Evolutionary conservation across 1,140 invertebrate genomes (phyloP).

Genomic region (Scaptomyza graminum): DNA sequence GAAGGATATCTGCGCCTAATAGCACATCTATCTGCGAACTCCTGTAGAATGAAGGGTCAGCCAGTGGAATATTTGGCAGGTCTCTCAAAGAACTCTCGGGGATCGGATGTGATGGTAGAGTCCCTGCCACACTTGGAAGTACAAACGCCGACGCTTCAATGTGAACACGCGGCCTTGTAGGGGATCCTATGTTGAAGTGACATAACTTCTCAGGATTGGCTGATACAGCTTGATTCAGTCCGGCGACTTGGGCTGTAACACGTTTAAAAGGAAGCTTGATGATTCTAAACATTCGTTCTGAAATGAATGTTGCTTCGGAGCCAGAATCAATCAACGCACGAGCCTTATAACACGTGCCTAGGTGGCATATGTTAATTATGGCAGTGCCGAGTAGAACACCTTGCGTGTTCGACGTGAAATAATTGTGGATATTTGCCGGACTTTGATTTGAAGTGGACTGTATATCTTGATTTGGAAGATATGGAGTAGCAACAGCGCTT

Average conservation of each 20-base stretch:
- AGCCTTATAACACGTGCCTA: not conserved
- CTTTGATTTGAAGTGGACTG: not conserved
- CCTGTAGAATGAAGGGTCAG: no score
- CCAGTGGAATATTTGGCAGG: no score
- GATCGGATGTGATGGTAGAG: no score
- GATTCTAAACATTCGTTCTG: not conserved
- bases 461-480: no score
- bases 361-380: conserved; percentile 1
- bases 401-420: not conserved
- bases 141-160: no score
- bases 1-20: no score
- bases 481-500: no score
- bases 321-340: conserved; percentile 11
- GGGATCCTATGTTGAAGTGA: no score
- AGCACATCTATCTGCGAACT: no score
- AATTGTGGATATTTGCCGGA: not conserved
- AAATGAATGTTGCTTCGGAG: conserved; percentile 13
- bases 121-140: no score
- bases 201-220: not conserved
- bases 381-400: conserved; percentile 3
- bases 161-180: no score
- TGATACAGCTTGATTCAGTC: not conserved
- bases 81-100: no score
- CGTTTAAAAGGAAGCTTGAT: not conserved
- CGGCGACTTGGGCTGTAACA: not conserved